Evolutionary conservation across 1,140 invertebrate genomes (phyloP), one percentile per base, ranked within the genome.

Genomic region (Platyura marginata): DNA sequence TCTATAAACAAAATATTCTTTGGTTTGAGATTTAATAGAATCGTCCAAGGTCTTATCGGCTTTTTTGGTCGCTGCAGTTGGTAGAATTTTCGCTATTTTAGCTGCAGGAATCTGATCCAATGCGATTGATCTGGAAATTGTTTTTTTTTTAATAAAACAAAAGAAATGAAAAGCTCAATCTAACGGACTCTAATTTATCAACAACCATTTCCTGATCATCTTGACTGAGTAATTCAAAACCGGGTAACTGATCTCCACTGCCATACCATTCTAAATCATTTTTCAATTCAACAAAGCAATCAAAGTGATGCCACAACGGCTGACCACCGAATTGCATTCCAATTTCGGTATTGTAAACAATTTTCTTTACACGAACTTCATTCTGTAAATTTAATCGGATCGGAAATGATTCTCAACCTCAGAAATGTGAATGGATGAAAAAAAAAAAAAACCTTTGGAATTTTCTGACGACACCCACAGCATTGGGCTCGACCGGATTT

Each of bases 271-370:
- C 69, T 3, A 93, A 54, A 40, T 86, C 76, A 37, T 48, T 44
- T 1, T 55, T 47, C 11, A 59, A 34, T 46, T 54, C 43, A 8
- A 72, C 75, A 69, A 98, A 98, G 61, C 94, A 98, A 45, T 88
- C 80, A 9, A 93, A 62, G 66, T 98, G 93, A 63, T 94, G 77
- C 91, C 91, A 96, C 21, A 76, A 61, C 47, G 83, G 73, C 48
- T 81, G 65, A 0, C 80, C 81, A 13, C 88, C 88, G 66, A 78
- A 91, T 57, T 75, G 79, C 49, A 68, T 71, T 0, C 78, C 85
- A 35, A 80, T 65, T 49, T 87, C 80, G 46, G 76, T 81, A 41
- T 89, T 80, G 65, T 70, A 92, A 51, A 91, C 87, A 51, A 83
- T 84, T 62, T 91, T 93, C 8, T 79, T 76, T 45, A 95, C 69